phyloP scores from a whole-genome alignment of 2,888 invertebrate genomes.

The Ophion ellenae region DNA sequence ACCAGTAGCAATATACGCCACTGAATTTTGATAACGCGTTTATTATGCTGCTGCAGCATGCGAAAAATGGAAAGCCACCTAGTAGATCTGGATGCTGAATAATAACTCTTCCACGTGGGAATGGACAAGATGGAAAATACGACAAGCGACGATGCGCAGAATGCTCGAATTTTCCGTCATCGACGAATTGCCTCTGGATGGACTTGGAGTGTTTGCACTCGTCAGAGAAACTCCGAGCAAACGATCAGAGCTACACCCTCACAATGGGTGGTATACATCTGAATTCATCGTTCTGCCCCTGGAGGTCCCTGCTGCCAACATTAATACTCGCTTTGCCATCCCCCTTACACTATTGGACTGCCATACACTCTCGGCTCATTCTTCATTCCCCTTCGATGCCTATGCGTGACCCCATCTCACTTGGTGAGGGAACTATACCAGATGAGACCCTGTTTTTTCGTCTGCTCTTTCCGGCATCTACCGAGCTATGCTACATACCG shows the following conservation, averaged over 20 bases:
- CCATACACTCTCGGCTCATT: conserved; percentile 18
- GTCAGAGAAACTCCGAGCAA: conserved; percentile 7
- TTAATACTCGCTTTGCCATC: conserved; percentile 74
- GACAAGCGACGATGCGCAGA: conserved; percentile 2
- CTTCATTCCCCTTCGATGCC: conserved; percentile 58
- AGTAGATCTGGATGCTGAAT: background rate
- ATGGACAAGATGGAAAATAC: background rate
- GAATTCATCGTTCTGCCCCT: conserved; percentile 17
- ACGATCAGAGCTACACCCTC: conserved; percentile 21
- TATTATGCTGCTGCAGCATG: too few relatives aligned
- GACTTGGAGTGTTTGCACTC: conserved; percentile 47
- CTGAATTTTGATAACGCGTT: too few relatives aligned
- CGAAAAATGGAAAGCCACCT: background rate
- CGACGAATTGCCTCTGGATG: conserved; percentile 7
- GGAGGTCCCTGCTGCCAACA: conserved; percentile 61
- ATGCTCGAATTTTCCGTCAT: conserved; percentile 17
- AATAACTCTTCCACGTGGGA: background rate
- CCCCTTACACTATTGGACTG: conserved; percentile 10
- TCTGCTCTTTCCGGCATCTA: background rate
- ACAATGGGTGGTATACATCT: conserved; percentile 4
- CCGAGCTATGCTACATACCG: background rate
- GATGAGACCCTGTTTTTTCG: conserved; percentile 50
- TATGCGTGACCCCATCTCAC: conserved; percentile 36
- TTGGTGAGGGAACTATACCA: conserved; percentile 34
- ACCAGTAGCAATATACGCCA: too few relatives aligned